Conservation (phyloP, 2,113 vertebrate genomes). For the Brevimyrus niger region DNA sequence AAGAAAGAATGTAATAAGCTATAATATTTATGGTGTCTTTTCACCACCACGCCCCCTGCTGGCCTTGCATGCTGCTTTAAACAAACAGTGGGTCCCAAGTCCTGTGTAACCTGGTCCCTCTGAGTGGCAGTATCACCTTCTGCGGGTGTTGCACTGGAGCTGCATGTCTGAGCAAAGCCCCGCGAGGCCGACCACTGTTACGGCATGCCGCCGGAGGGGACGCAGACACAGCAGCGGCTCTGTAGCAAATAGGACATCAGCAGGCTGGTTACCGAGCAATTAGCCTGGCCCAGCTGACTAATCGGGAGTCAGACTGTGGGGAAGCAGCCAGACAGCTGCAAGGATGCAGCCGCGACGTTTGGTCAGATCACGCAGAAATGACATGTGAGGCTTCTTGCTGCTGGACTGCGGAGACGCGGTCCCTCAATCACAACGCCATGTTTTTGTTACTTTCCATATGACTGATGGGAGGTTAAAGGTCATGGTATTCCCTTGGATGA, state of each 20-base stretch:
- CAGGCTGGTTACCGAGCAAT: constrained; percentile 49
- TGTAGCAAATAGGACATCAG: constrained; percentile 11
- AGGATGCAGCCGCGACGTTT: constrained; percentile 30
- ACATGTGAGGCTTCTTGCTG: too few species aligned
- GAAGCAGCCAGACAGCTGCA: constrained; percentile 37
- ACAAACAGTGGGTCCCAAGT: not conserved
- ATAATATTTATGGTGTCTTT: not conserved
- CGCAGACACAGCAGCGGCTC: not conserved
- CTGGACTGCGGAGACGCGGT: not conserved
- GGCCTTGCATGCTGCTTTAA: not conserved
- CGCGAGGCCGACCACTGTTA: not conserved
- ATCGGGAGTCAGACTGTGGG: constrained; percentile 25
- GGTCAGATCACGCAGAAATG: constrained; percentile 22
- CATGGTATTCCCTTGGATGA: not conserved
- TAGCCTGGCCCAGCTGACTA: constrained; percentile 38
- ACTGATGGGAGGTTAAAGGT: not conserved
- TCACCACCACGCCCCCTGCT: not conserved
- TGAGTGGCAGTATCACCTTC: not conserved
- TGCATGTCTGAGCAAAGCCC: not conserved
- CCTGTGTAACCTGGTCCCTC: not conserved
- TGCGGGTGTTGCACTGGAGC: not conserved
- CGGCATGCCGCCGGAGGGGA: not conserved
- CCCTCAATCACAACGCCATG: not conserved
- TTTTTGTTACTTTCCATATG: not conserved
- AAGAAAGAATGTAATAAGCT: not conserved